These are phyloP conservation scores for Nemotelus nigrinus DNA, from an alignment of 2,888 invertebrate genomes.

Conservation along the genomic window DNA sequence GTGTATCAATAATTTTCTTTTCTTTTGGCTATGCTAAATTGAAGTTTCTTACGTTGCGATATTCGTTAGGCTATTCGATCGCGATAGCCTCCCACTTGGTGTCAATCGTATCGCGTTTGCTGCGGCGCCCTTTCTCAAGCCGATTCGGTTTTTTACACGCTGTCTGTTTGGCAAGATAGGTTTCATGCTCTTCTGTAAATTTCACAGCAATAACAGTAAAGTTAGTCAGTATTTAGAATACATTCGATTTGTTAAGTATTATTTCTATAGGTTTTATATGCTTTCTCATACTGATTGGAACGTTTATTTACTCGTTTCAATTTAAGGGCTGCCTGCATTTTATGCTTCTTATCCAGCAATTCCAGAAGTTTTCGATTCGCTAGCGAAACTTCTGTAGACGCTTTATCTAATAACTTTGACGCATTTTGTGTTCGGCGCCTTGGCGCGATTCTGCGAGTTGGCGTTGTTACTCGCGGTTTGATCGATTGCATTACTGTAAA, in stretches of 20 bases:
- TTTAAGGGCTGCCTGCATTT: conserved; percentile 62
- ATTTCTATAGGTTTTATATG: conserved; percentile 45
- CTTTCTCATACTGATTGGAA: conserved; percentile 28
- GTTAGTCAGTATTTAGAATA: conserved; percentile 41
- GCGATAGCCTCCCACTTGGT: conserved; percentile 61
- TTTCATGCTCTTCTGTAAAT: conserved; percentile 65
- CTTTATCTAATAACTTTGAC: conserved; percentile 25
- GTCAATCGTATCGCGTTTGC: conserved; percentile 59
- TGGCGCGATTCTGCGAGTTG: conserved; percentile 41
- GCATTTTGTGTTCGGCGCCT: conserved; percentile 55
- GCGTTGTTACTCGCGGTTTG: conserved; percentile 44
- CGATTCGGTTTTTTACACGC: conserved; percentile 54
- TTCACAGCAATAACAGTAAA: conserved; percentile 50
- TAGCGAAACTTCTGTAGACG: conserved; percentile 53
- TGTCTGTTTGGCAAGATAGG: conserved; percentile 53
- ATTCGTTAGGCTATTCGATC: conserved; percentile 61
- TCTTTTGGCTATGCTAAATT: conserved; percentile 33
- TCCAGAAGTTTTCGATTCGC: conserved; percentile 62
- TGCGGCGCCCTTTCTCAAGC: conserved; percentile 57
- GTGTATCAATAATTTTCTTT: conserved; percentile 22
- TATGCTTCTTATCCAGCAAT: conserved; percentile 62
- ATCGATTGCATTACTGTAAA: conserved; percentile 62
- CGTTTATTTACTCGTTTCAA: conserved; percentile 61
- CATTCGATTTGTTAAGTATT: conserved; percentile 23
- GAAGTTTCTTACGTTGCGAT: conserved; percentile 64